Evolutionary conservation across 2,888 invertebrate genomes (phyloP).

Genomic region (Ypsolopha scabrella): DNA sequence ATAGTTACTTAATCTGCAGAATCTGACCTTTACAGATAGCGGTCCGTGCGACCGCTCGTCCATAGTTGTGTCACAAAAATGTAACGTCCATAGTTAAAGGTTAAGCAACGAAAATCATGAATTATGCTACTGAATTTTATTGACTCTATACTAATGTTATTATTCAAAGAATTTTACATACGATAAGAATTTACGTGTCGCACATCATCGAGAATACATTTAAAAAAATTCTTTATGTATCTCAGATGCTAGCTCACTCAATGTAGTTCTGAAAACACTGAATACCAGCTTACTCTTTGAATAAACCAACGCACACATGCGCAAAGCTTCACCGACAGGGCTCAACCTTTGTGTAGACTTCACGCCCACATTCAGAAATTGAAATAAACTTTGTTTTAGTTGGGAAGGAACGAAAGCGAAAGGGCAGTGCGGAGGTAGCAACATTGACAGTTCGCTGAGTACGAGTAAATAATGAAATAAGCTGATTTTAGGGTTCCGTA

Average conservation of each 20-base stretch:
- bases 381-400: conserved; percentile 70
- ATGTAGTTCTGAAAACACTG: background rate
- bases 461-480: background rate
- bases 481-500: too few relatives aligned
- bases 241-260: background rate
- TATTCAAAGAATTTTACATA: too few relatives aligned
- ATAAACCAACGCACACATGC: conserved; percentile 45
- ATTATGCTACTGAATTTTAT: too few relatives aligned
- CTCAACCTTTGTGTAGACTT: conserved; percentile 4
- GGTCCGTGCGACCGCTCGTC: too few relatives aligned
- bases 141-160: too few relatives aligned
- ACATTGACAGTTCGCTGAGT: background rate
- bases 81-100: too few relatives aligned
- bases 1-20: too few relatives aligned
- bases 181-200: too few relatives aligned
- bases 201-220: too few relatives aligned
- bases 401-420: conserved; percentile 65
- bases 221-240: background rate
- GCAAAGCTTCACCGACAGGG: conserved; percentile 17
- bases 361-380: conserved; percentile 56
- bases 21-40: too few relatives aligned
- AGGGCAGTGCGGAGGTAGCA: conserved; percentile 23
- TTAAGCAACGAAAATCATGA: too few relatives aligned
- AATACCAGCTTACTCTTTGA: conserved; percentile 27
- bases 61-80: too few relatives aligned